Percentiles rank a stretch among this genome's conserved stretches.
phyloP scores from a whole-genome alignment of 2,113 vertebrate genomes.

The Pachypanchax playfairii region DNA sequence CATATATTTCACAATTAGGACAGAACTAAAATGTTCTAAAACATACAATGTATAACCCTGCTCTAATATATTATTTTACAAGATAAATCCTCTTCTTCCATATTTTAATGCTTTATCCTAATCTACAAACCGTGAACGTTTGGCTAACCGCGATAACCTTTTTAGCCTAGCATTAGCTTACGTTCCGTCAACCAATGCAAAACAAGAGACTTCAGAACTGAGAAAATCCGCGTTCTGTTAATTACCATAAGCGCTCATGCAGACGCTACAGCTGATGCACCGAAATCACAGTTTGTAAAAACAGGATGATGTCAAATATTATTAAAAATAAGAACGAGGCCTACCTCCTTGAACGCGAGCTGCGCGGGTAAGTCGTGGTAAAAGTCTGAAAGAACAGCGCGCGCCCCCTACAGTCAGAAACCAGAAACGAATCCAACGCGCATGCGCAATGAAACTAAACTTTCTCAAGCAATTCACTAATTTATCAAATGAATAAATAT shows the following conservation, averaged over 20 bases:
- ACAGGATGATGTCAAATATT: neutral
- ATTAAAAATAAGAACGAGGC: slow-evolving; percentile 44
- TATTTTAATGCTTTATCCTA: neutral
- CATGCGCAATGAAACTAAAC: neutral
- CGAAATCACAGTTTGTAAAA: fast-evolving
- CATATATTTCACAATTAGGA: fast-evolving
- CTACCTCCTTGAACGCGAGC: slow-evolving; percentile 67
- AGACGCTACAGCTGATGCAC: neutral
- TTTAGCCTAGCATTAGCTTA: slow-evolving; percentile 38
- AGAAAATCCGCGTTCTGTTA: neutral
- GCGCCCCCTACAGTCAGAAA: slow-evolving; percentile 39
- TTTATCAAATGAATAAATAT: too few species aligned
- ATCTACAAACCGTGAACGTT: neutral
- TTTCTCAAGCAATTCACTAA: too few species aligned
- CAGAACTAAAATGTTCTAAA: too few species aligned
- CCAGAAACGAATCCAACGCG: slow-evolving; percentile 7
- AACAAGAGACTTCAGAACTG: neutral
- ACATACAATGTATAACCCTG: neutral
- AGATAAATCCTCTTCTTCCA: fast-evolving
- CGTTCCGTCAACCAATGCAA: slow-evolving; percentile 3
- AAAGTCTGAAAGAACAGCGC: slow-evolving; percentile 20
- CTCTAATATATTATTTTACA: fast-evolving
- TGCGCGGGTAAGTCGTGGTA: slow-evolving; percentile 58
- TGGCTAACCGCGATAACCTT: slow-evolving; percentile 29
- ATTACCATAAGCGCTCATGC: fast-evolving